Evolutionary conservation across 2,797 vertebrate species (phyloP), one percentile per base, ranked within the genome.

Genomic region (Phoeniculus purpureus): DNA sequence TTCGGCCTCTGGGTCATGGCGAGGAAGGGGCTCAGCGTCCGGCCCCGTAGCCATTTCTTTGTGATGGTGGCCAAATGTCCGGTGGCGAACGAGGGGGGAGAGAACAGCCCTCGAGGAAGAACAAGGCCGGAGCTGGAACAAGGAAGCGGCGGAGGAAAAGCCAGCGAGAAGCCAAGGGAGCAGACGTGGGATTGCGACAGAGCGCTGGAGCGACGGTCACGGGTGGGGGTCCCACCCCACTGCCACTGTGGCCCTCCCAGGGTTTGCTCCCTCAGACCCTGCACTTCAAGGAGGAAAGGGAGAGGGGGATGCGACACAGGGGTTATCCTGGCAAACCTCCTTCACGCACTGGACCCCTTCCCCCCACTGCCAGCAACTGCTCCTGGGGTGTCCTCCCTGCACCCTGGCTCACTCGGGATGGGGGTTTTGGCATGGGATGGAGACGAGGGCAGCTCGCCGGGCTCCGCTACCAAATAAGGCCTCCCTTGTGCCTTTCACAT

Each of bases 391-490:
- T 32, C 32, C 40, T 82, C 52, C 34, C 45, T 21, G 2, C 2
- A 4, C 9, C 47, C 26, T 1, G 1, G 1, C 19, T 50, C 51
- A 70, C 78, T 18, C 3, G 23, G 37, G 65, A 31, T 32, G 73
- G 82, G 25, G 13, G 62, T 85, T 87, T 71, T 92, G 91, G 82
- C 87, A 78, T 5, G 52, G 87, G 80, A 88, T 25, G 52, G 84
- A 59, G 51, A 80, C 4, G 10, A 76, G 70, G 76, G 90, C 88
- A 70, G 34, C 4, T 54, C 66, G 86, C 77, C 1, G 34, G 78
- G 79, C 32, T 93, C 73, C 2, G 56, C 85, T 90, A 93, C 95
- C 93, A 94, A 93, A 94, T 94, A 96, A 96, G 95, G 93, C 74
- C 87, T 92, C 92, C 6, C 19, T 32, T 19, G 25, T 92, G 79